Evolutionary conservation across 1,140 invertebrate genomes (phyloP), one percentile per base, ranked within the genome.

Genomic region (Aphelinus atriplicis): DNA sequence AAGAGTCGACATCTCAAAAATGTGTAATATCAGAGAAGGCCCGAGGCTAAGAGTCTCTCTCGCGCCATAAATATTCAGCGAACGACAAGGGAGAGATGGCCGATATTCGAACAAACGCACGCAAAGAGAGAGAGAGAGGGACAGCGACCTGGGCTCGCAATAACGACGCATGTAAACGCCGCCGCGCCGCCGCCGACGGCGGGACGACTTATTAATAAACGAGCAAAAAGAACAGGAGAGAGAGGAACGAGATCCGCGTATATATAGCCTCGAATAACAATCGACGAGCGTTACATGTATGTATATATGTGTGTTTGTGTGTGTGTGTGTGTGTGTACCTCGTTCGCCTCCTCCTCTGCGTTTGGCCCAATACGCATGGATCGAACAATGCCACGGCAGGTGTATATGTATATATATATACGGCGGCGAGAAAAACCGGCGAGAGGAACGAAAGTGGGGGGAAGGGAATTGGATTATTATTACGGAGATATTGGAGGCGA

Each of bases 1-100:
- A 26, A 46, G 53, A 67, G n/a, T 7, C 26, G 45, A 63, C 46
- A 45, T 61, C 48, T 43, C 51, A 64, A 51, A 71, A 64, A 47
- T 53, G 26, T 61, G 66, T 53, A 64, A 55, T 43, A 75, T 57
- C 51, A 26, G 50, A 4, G 9, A 60, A 10, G 45, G 61, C 48
- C 56, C 10, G 50, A 67, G 50, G 51, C 42, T 9, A 63, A 63
- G 62, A 4, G 43, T 63, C 45, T 61, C 60, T 46, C 63, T 51
- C 64, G 64, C 63, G 26, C 50, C 66, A 63, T 70, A 75, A 69
- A 75, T 75, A 75, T 70, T 69, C 53, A 75, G 58, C 63, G 64
- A 67, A 26, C 62, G 62, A 50, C 48, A 48, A n/a, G 60, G 26
- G 42, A 9, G 58, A n/a, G 42, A 10, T 60, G 4, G 58, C 58